A percentile compares a stretch with the other conserved stretches of the same genome.
phyloP scores from a whole-genome alignment of 2,113 vertebrate species.

The Nesogale talazaci region DNA sequence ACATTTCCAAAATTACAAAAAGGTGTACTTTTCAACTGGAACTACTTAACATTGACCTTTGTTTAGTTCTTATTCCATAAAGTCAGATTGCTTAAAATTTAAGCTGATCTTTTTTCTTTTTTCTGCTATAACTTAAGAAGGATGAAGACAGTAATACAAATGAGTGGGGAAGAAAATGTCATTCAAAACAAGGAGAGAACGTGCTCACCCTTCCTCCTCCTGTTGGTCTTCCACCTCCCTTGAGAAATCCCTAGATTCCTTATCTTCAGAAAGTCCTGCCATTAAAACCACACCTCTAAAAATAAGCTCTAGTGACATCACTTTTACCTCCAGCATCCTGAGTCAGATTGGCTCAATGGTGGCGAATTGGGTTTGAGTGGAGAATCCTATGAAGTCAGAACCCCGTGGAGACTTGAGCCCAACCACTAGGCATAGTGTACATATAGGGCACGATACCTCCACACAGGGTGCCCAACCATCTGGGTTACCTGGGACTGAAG shows the following conservation, averaged over 20 bases:
- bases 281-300: background rate
- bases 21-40: background rate
- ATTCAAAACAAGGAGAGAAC: background rate
- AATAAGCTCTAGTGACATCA: background rate
- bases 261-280: background rate
- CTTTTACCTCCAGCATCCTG: background rate
- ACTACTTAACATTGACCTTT: background rate
- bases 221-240: background rate
- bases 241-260: background rate
- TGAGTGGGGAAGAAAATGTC: background rate
- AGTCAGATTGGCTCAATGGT: too few species aligned
- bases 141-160: slow-evolving; percentile 10
- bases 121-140: slow-evolving; percentile 16
- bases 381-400: background rate
- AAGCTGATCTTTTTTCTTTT: slow-evolving; percentile 4
- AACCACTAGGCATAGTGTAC: background rate
- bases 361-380: background rate
- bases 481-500: background rate
- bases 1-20: background rate
- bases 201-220: background rate
- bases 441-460: background rate
- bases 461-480: background rate
- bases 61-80: slow-evolving; percentile 15
- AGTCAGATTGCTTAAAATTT: background rate
- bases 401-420: background rate